A percentile compares a stretch with the other conserved stretches of the same genome.
Evolutionary conservation across 2,888 invertebrate species (phyloP).

Genomic region (Nemotelus pantherinus): DNA sequence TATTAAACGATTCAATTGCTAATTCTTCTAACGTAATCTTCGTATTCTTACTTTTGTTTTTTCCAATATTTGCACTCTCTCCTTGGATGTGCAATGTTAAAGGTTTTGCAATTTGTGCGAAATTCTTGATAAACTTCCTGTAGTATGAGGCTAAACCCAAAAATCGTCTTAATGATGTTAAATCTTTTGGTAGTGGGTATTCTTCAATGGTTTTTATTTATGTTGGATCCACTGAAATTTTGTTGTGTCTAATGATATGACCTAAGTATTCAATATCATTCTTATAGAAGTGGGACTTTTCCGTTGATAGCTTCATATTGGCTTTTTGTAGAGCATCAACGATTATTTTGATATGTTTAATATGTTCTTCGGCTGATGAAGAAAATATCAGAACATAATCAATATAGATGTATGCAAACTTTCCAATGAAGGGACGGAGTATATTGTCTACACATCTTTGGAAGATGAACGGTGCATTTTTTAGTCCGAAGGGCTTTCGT

Average conservation of each 20-base stretch:
- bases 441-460: slow-evolving; percentile 46
- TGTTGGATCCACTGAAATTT: slow-evolving; percentile 42
- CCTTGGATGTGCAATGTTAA: slow-evolving; percentile 40
- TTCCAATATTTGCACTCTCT: slow-evolving; percentile 49
- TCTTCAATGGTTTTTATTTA: slow-evolving; percentile 50
- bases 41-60: slow-evolving; percentile 33
- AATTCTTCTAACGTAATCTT: slow-evolving; percentile 44
- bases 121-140: slow-evolving; percentile 41
- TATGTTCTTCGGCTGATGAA: slow-evolving; percentile 47
- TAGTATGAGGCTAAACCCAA: slow-evolving; percentile 49
- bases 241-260: background rate
- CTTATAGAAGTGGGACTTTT: slow-evolving; percentile 50
- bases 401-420: slow-evolving; percentile 51
- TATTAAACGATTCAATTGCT: slow-evolving; percentile 52
- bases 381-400: slow-evolving; percentile 49
- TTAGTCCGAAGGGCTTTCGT: slow-evolving; percentile 47
- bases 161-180: slow-evolving; percentile 51
- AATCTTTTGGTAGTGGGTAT: slow-evolving; percentile 50
- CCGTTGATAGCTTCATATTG: slow-evolving; percentile 52
- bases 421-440: slow-evolving; percentile 46
- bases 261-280: slow-evolving; percentile 46
- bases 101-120: slow-evolving; percentile 49
- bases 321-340: slow-evolving; percentile 43
- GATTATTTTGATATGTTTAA: slow-evolving; percentile 45
- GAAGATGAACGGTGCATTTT: slow-evolving; percentile 46